Evolutionary conservation across 1,140 invertebrate species (phyloP).

Genomic region (Phenacoccus solenopsis): DNA sequence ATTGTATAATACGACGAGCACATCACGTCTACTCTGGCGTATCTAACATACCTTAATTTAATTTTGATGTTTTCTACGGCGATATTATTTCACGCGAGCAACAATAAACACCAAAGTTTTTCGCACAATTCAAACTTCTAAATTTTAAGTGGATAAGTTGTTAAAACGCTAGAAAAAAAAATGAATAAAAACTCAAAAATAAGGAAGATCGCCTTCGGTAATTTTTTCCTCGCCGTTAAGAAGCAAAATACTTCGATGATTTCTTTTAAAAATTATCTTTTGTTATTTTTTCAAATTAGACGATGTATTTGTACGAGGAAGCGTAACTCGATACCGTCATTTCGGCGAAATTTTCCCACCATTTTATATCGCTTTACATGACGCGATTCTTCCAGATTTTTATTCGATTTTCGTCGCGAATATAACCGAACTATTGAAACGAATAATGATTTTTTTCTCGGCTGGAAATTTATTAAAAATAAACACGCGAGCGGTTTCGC

Average conservation of each 20-base stretch:
- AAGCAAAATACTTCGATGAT: not conserved
- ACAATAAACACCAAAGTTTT: not conserved
- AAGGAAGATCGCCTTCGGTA: not conserved
- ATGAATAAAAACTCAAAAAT: not conserved
- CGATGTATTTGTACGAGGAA: not conserved
- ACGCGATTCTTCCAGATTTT: too few species aligned
- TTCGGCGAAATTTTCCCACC: too few species aligned
- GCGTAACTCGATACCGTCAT: too few species aligned
- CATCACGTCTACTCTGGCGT: not conserved
- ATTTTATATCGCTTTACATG: too few species aligned
- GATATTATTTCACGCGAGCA: not conserved
- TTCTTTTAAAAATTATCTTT: not conserved
- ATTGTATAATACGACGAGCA: not conserved
- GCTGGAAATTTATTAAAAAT: too few species aligned
- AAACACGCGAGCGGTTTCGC: too few species aligned
- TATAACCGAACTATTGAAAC: too few species aligned
- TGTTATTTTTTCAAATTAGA: not conserved
- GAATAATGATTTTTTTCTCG: too few species aligned
- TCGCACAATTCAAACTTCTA: not conserved
- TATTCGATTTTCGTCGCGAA: too few species aligned
- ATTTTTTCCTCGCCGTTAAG: not conserved
- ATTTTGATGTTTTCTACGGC: not conserved
- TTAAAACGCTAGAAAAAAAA: not conserved
- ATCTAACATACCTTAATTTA: conserved; percentile 3
- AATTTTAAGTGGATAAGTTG: not conserved